phyloP scores from a whole-genome alignment of 2,797 vertebrate genomes.

The Enteromius anoplus region DNA sequence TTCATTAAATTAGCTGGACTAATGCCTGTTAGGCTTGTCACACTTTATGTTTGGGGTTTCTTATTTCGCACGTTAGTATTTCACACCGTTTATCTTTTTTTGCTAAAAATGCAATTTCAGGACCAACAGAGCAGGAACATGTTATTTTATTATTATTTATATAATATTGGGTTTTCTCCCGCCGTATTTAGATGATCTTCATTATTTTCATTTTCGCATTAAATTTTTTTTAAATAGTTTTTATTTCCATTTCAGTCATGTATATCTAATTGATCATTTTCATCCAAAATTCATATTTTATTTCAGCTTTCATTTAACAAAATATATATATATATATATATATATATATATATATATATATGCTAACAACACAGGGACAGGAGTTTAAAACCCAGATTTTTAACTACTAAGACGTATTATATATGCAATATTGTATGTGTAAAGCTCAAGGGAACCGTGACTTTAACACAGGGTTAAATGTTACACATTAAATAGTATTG shows the following conservation, averaged over 20 bases:
- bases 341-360: not conserved
- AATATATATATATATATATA: too few species aligned
- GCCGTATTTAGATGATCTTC: too few species aligned
- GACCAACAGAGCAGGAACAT: not conserved
- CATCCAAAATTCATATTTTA: not conserved
- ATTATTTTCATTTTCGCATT: too few species aligned
- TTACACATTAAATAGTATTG: not conserved
- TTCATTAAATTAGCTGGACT: not conserved
- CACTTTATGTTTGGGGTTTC: not conserved
- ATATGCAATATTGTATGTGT: not conserved
- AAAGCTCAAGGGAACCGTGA: not conserved
- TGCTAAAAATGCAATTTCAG: not conserved
- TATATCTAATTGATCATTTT: not conserved
- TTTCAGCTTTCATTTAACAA: not conserved
- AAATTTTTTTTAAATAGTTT: not conserved
- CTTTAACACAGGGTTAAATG: not conserved
- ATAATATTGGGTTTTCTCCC: not conserved
- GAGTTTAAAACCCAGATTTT: not conserved
- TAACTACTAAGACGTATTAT: not conserved
- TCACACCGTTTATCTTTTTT: not conserved
- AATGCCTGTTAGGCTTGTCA: not conserved
- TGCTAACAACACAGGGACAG: not conserved
- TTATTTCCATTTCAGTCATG: not conserved
- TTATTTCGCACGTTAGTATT: not conserved
- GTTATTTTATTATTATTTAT: not conserved